These are phyloP conservation scores for Potorous gilbertii DNA, from an alignment of 2,797 vertebrate genomes.

Conservation along the genomic window DNA sequence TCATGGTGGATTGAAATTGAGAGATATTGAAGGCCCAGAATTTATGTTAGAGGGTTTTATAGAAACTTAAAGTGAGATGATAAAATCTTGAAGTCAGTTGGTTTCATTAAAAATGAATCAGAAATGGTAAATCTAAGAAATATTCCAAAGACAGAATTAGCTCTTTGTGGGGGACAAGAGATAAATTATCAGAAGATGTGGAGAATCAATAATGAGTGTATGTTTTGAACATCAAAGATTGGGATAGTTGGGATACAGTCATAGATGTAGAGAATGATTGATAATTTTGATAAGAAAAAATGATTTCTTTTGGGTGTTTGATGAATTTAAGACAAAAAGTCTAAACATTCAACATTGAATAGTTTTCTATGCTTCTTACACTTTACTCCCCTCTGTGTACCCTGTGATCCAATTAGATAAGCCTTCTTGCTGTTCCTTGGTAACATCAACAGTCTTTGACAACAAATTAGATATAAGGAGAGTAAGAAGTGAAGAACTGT, in stretches of 20 bases:
- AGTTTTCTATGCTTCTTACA: not conserved
- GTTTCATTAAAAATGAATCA: not conserved
- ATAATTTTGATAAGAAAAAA: not conserved
- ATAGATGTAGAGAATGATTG: not conserved
- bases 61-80: not conserved
- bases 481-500: not conserved
- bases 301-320: not conserved
- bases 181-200: not conserved
- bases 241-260: not conserved
- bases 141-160: not conserved
- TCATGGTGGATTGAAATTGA: not conserved
- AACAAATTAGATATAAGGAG: not conserved
- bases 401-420: not conserved
- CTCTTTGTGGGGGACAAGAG: not conserved
- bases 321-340: not conserved
- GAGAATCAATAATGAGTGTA: not conserved
- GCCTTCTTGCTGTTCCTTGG: not conserved
- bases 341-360: not conserved
- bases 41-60: not conserved
- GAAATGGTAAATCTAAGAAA: not conserved
- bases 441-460: not conserved
- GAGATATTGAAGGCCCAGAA: not conserved
- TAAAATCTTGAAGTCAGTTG: not conserved
- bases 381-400: not conserved
- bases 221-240: not conserved